Evolutionary conservation across 2,888 invertebrate species (phyloP).

Genomic region (Nomada ruficornis): DNA sequence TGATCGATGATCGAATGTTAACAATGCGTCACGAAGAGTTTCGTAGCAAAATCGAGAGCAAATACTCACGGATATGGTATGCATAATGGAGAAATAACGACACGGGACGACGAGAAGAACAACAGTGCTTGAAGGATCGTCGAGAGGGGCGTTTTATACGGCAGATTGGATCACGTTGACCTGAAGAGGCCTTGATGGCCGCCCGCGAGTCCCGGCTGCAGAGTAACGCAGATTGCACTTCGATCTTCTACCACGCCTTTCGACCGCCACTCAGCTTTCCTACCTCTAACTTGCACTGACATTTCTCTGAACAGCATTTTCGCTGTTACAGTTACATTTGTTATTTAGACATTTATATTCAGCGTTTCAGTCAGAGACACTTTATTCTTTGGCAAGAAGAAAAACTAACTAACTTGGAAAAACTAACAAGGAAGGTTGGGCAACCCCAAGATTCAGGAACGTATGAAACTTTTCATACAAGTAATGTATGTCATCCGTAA

Average conservation of each 20-base stretch:
- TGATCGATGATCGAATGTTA: background rate
- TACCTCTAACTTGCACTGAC: conserved; percentile 39
- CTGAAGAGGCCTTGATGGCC: conserved; percentile 75
- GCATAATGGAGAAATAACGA: conserved; percentile 69
- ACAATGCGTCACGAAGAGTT: background rate
- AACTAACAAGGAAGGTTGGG: no score
- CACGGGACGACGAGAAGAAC: conserved; percentile 65
- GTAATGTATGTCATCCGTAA: no score
- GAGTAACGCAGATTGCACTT: conserved; percentile 59
- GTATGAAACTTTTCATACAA: no score
- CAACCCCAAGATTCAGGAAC: no score
- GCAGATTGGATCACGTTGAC: conserved; percentile 72
- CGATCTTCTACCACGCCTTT: conserved; percentile 72
- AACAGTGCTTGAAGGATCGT: conserved; percentile 70
- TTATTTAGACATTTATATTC: background rate
- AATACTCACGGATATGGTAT: conserved; percentile 70
- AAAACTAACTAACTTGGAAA: no score
- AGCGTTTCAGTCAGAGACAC: background rate
- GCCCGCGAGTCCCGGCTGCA: conserved; percentile 65
- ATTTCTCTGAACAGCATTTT: conserved; percentile 40
- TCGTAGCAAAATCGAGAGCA: background rate
- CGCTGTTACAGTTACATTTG: background rate
- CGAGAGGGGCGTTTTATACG: conserved; percentile 80
- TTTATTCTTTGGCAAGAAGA: background rate
- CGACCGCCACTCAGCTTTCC: conserved; percentile 49